Percentiles rank a stretch among this genome's conserved stretches.
phyloP scores from a whole-genome alignment of 2,888 invertebrate species.

The Hemicrepidius hirtus region DNA sequence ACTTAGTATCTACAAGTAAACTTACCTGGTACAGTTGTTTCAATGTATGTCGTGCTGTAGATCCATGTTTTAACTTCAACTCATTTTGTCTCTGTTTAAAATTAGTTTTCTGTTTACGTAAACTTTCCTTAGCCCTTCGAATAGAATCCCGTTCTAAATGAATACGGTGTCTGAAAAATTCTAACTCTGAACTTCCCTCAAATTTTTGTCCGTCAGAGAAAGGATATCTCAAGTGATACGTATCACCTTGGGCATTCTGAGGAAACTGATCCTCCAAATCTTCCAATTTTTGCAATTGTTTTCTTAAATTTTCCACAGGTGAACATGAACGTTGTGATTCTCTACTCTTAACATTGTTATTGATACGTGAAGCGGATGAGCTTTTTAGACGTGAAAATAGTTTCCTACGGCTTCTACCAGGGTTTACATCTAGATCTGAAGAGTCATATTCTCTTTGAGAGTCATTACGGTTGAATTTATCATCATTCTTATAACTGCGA shows the following conservation, averaged over 20 bases:
- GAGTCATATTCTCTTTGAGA: conserved; percentile 70
- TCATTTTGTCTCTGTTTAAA: conserved; percentile 80
- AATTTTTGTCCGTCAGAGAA: conserved; percentile 79
- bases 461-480: conserved; percentile 66
- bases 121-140: conserved; percentile 85
- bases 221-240: conserved; percentile 87
- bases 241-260: conserved; percentile 78
- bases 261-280: conserved; percentile 89
- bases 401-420: conserved; percentile 78
- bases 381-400: conserved; percentile 83
- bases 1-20: too few relatives aligned
- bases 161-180: conserved; percentile 89
- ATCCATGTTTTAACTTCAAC: conserved; percentile 70
- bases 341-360: conserved; percentile 74
- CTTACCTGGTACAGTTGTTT: conserved; percentile 71
- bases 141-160: conserved; percentile 88
- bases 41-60: conserved; percentile 73
- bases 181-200: conserved; percentile 80
- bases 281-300: conserved; percentile 86
- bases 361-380: conserved; percentile 81
- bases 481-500: conserved; percentile 72
- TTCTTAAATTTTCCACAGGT: conserved; percentile 86
- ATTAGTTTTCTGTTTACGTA: conserved; percentile 80
- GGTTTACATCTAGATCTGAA: conserved; percentile 72
- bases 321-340: conserved; percentile 76